These are phyloP conservation scores for Glareola pratincola DNA, from an alignment of 2,113 vertebrate genomes.

Conservation along the genomic window DNA sequence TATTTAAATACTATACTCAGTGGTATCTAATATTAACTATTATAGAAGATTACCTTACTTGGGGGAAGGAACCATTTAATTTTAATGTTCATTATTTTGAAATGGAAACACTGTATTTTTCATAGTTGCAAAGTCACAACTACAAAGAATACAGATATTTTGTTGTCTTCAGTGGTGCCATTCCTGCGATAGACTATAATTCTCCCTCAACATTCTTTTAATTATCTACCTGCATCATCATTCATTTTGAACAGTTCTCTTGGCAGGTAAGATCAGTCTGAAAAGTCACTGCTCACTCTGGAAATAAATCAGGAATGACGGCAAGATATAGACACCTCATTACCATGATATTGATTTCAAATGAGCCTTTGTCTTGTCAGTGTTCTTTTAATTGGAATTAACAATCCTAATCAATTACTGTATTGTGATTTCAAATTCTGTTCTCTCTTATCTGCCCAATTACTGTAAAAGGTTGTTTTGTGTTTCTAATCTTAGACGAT, in stretches of 20 bases:
- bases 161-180: neutral
- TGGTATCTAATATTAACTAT: neutral
- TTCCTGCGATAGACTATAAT: neutral
- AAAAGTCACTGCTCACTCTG: neutral
- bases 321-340: neutral
- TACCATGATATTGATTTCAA: constrained; percentile 46
- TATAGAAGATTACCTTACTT: neutral
- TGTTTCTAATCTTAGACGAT: neutral
- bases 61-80: neutral
- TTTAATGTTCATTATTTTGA: neutral
- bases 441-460: neutral
- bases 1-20: neutral
- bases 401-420: constrained; percentile 19
- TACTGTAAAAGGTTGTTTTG: neutral
- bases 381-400: constrained; percentile 50
- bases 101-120: neutral
- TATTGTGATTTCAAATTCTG: constrained; percentile 1
- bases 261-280: neutral
- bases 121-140: neutral
- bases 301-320: constrained; percentile 17
- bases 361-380: constrained; percentile 5
- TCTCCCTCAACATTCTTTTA: neutral
- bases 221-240: neutral
- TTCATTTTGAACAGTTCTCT: constrained; percentile 4
- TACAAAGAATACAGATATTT: neutral